phyloP scores from a whole-genome alignment of 2,888 invertebrate genomes.

The Xanthorhoe spadicearia region DNA sequence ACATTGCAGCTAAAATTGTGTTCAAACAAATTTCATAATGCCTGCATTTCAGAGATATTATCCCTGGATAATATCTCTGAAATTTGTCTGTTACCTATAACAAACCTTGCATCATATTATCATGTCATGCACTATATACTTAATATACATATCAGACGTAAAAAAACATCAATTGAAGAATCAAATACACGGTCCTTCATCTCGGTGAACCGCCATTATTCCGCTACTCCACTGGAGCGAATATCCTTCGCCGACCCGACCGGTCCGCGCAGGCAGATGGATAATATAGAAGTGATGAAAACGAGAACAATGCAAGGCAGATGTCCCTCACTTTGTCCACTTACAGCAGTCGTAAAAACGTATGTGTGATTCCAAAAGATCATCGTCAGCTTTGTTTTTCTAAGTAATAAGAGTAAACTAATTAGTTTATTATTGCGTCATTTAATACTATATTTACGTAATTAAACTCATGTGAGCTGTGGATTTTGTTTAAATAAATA shows the following conservation, averaged over 20 bases:
- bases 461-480: no score
- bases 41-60: no score
- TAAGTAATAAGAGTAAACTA: background rate
- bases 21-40: background rate
- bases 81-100: no score
- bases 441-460: background rate
- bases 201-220: conserved; percentile 5
- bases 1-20: background rate
- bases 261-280: conserved; percentile 25
- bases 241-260: conserved; percentile 17
- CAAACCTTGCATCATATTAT: no score
- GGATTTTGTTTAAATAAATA: no score
- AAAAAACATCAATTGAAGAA: background rate
- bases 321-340: conserved; percentile 15
- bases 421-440: background rate
- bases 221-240: conserved; percentile 19
- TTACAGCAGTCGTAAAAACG: conserved; percentile 18
- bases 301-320: conserved; percentile 28
- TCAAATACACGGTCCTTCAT: conserved; percentile 14
- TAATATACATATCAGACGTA: no score
- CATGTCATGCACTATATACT: no score
- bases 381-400: conserved; percentile 13
- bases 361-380: conserved; percentile 13
- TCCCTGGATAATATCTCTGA: no score
- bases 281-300: conserved; percentile 18